These are phyloP conservation scores for Mylabris sibirica DNA, from an alignment of 2,888 invertebrate species.

Conservation along the genomic window DNA sequence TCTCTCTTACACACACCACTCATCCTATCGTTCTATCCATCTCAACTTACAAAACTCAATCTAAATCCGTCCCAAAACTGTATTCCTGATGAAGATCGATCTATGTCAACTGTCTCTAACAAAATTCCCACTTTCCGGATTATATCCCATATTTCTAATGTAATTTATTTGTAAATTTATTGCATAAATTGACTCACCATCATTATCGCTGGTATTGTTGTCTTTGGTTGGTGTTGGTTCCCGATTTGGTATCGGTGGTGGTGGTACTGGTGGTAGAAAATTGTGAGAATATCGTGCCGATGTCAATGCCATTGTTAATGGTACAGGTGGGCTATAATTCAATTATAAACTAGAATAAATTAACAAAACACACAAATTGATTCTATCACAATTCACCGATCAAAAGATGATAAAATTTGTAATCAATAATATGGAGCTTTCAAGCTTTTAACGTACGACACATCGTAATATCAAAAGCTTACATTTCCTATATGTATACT, in stretches of 20 bases:
- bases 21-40: conserved; percentile 17
- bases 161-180: not conserved
- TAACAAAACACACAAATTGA: conserved; percentile 15
- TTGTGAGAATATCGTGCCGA: conserved; percentile 73
- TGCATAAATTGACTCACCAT: conserved; percentile 65
- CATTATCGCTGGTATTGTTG: conserved; percentile 68
- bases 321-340: conserved; percentile 77
- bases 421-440: conserved; percentile 28
- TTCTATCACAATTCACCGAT: conserved; percentile 28
- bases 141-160: conserved; percentile 18
- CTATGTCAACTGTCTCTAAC: conserved; percentile 41
- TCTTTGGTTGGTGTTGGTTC: conserved; percentile 64
- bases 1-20: too few species aligned
- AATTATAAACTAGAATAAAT: conserved; percentile 18
- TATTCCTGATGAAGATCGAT: conserved; percentile 41
- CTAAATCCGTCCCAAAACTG: conserved; percentile 30
- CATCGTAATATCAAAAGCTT: conserved; percentile 40
- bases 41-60: conserved; percentile 24
- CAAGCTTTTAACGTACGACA: conserved; percentile 42
- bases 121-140: conserved; percentile 38
- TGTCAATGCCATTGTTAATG: conserved; percentile 69
- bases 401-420: conserved; percentile 42
- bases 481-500: conserved; percentile 30
- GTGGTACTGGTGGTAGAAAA: conserved; percentile 65
- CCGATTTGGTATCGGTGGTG: conserved; percentile 58